Percentiles rank a stretch among this genome's conserved stretches.
Evolutionary conservation across 1,140 invertebrate genomes (phyloP).

Genomic region (Zophobas morio): DNA sequence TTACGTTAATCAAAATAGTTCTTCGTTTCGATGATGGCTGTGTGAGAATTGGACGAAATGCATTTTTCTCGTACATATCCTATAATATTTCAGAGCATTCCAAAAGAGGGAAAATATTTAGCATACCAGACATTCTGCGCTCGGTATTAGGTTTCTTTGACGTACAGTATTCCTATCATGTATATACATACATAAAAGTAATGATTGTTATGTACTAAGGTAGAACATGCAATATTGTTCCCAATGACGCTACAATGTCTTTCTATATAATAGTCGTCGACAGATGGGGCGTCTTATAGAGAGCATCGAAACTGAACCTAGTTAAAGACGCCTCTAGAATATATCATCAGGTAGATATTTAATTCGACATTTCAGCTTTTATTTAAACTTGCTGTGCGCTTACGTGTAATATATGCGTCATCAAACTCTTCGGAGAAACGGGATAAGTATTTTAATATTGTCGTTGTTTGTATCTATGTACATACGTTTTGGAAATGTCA

Average conservation of each 20-base stretch:
- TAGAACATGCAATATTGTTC: conserved; percentile 52
- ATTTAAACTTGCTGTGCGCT: conserved; percentile 38
- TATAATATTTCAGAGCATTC: conserved; percentile 15
- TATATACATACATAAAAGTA: conserved; percentile 17
- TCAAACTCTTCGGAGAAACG: conserved; percentile 37
- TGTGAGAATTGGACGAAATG: conserved; percentile 15
- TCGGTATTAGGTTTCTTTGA: conserved; percentile 21
- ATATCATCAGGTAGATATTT: conserved; percentile 39
- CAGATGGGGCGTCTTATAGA: conserved; percentile 11
- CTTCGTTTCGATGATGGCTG: conserved; percentile 2
- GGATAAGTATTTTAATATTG: conserved; percentile 43
- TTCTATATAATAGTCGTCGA: conserved; percentile 53
- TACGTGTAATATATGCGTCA: conserved; percentile 37
- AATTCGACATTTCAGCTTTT: conserved; percentile 37
- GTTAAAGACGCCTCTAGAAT: conserved; percentile 40
- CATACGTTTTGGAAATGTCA: conserved; percentile 20
- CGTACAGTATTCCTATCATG: conserved; percentile 21
- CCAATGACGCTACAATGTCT: conserved; percentile 56
- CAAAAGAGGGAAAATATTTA: conserved; percentile 16
- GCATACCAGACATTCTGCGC: conserved; percentile 37
- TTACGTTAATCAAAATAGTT: conserved; percentile 8
- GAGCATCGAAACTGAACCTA: conserved; percentile 30
- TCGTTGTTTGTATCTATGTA: conserved; percentile 37
- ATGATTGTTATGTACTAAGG: conserved; percentile 45
- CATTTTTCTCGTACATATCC: conserved; percentile 26